Evolutionary conservation across 1,140 invertebrate species (phyloP), one percentile per base, ranked within the genome.

Genomic region (Ruditapes philippinarum): DNA sequence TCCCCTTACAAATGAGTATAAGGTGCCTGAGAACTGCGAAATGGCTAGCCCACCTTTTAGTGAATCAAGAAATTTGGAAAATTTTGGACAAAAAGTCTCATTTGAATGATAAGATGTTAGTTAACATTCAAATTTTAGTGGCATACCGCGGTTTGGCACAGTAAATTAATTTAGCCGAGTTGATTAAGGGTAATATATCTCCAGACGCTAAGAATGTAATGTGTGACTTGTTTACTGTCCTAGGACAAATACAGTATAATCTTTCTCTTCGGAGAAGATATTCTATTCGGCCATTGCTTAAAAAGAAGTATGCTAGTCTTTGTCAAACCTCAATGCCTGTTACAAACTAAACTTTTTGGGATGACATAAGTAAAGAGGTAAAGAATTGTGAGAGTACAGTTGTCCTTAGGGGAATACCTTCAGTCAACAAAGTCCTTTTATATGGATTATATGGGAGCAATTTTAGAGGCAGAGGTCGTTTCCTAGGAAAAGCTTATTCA

Each of bases 21-120:
- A 81, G 42, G 79, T 81, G 1, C 79, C 79, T 38, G 40, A 38
- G 11, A 82, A 82, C 25, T 84, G 68, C 54, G 82, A 84, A 33
- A 51, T 11, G 17, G 68, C 49, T 17, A 45, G 40, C 17, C 68
- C 65, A 31, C 68, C 65, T n/a, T 51, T 31, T 33, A n/a, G 49
- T 28, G 9, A 87, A 87, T n/a, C 33, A 87, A 36, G 84, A 87
- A 68, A 60, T 79, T 22, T 78, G 74, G 84, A 65, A 87, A 22
- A 25, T 49, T 1, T 28, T 87, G 38, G 45, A 84, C 11, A 86
- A 78, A 78, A 60, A 45, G 38, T 36, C 51, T n/a, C 84, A 62
- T 14, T 19, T 31, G 19, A 60, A 60, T 76, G 70, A 86, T 65
- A 86, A 76, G 31, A 19, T 45, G 19, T 22, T 86, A n/a, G 51